Base-by-base conservation (phyloP, 2,888 invertebrate species). In the Anthoptus insignis region DNA sequence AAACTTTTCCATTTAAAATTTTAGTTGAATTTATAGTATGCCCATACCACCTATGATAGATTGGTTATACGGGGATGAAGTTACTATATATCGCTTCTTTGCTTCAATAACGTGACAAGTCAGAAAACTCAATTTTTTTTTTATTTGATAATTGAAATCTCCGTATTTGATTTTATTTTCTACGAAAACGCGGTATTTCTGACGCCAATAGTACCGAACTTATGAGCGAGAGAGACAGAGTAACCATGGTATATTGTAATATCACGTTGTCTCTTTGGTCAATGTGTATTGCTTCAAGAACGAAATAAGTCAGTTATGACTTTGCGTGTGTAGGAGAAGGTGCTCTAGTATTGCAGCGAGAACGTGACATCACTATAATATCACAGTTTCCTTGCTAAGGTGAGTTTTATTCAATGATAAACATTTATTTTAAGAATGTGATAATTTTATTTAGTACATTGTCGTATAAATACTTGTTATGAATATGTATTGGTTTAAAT, bases 141-240 rank as follows among this genome's bases (percentile, higher is more conserved):
- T n/a, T n/a, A n/a, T n/a, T n/a, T n/a, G n/a, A n/a, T n/a, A n/a
- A n/a, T n/a, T n/a, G n/a, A n/a, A n/a, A n/a, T n/a, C n/a, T n/a
- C n/a, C n/a, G n/a, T n/a, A n/a, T n/a, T n/a, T n/a, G n/a, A n/a
- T n/a, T n/a, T n/a, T 56, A 56, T 56, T 56, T 42, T 56, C 56
- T 42, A n/a, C 22, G 24, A 56, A 56, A 56, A 39, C 42, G 24
- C 56, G 39, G 56, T 27, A 56, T 56, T 13, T 56, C 27, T 56
- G 27, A 56, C 22, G 56, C 27, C 24, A 42, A 56, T 56, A 24
- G 24, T 24, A 42, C 39, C 39, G 56, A 42, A 42, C 24, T 24
- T 56, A 56, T 42, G 42, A 42, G 39, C 22, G 56, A 42, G 27
- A 56, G 56, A 56, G n/a, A 56, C 14, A 42, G 42, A 39, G 22